These are phyloP conservation scores for Oxygymnocypris stewartii DNA, from an alignment of 2,113 vertebrate genomes.

Conservation along the genomic window DNA sequence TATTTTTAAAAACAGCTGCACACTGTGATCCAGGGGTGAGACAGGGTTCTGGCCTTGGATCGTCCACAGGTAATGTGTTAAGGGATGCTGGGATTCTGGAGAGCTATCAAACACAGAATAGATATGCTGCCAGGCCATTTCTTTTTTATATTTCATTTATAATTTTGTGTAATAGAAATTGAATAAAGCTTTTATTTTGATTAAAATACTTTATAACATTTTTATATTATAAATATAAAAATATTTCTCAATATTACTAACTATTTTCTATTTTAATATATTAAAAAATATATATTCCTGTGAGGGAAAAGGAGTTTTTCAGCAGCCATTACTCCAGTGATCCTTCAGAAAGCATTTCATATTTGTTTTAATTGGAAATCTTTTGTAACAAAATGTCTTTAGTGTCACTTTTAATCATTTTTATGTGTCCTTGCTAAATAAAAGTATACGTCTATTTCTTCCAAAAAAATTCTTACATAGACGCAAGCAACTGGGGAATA, in stretches of 20 bases:
- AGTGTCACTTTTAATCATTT: neutral
- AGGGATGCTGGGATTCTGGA: slow-evolving; percentile 16
- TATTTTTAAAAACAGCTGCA: slow-evolving; percentile 41
- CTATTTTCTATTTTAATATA: too few relatives aligned
- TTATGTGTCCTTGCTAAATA: neutral
- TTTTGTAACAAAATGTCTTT: neutral
- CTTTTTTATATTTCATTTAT: neutral
- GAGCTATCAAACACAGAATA: slow-evolving; percentile 10
- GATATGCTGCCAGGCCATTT: neutral
- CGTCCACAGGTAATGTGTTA: slow-evolving; percentile 42
- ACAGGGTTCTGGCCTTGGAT: slow-evolving; percentile 34
- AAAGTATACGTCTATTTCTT: neutral
- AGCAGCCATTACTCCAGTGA: neutral
- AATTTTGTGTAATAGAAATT: too few relatives aligned
- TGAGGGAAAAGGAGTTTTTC: too few relatives aligned
- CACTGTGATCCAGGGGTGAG: slow-evolving; percentile 7
- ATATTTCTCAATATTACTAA: too few relatives aligned
- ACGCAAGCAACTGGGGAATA: neutral
- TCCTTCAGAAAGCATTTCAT: neutral
- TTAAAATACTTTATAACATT: neutral
- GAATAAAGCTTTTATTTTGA: neutral
- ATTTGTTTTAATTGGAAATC: neutral
- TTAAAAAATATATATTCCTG: too few relatives aligned
- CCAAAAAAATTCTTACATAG: neutral
- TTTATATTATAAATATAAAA: too few relatives aligned